Evolutionary conservation across 2,888 invertebrate species (phyloP).

Genomic region (Piscicola geometra): DNA sequence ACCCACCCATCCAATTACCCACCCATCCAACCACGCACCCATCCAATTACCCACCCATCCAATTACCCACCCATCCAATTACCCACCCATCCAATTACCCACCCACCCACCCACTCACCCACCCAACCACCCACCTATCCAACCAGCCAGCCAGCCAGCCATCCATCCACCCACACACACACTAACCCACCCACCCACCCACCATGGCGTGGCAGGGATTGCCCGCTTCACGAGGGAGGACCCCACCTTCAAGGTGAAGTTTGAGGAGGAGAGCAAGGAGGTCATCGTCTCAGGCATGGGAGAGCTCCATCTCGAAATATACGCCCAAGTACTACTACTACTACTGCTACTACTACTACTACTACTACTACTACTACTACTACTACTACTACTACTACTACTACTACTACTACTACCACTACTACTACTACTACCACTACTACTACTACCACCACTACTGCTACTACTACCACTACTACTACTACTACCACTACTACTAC

Average conservation of each 20-base stretch:
- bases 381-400: slow-evolving; percentile 19
- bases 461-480: neutral
- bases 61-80: too few species aligned
- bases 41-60: too few species aligned
- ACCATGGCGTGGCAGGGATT: slow-evolving; percentile 56
- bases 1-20: too few species aligned
- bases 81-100: too few species aligned
- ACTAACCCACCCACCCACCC: neutral
- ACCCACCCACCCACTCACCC: neutral
- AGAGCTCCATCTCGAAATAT: slow-evolving; percentile 95
- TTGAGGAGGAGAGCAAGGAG: slow-evolving; percentile 87
- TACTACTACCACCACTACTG: slow-evolving; percentile 13
- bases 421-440: slow-evolving; percentile 21
- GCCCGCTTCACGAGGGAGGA: slow-evolving; percentile 93
- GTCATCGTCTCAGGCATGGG: slow-evolving; percentile 98
- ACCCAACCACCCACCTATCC: neutral
- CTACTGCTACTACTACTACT: slow-evolving; percentile 12
- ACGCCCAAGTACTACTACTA: slow-evolving; percentile 67
- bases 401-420: slow-evolving; percentile 25
- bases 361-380: slow-evolving; percentile 3
- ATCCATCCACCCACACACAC: too few species aligned
- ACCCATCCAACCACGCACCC: too few species aligned
- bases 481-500: slow-evolving; percentile 17
- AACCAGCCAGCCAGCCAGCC: neutral
- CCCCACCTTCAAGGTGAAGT: slow-evolving; percentile 86